These are phyloP conservation scores for Conomelus anceps DNA, from an alignment of 2,888 invertebrate genomes.

Conservation along the genomic window DNA sequence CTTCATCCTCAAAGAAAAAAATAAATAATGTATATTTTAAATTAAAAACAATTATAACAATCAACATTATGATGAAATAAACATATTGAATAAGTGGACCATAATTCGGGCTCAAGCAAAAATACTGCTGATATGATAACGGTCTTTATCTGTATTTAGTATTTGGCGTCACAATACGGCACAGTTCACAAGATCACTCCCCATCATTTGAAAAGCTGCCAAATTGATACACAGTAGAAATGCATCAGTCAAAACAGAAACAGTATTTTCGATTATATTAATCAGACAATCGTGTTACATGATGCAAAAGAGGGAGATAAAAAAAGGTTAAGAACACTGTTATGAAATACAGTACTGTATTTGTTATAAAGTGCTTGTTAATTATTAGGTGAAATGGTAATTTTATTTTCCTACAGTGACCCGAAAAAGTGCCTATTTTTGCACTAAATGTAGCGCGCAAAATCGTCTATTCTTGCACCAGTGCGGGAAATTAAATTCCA, in stretches of 20 bases:
- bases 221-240: background rate
- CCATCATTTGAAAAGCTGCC: background rate
- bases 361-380: too few species aligned
- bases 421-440: too few species aligned
- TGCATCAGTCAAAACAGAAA: background rate
- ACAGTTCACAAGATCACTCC: background rate
- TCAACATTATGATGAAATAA: too few species aligned
- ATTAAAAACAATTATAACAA: too few species aligned
- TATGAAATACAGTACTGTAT: background rate
- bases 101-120: background rate
- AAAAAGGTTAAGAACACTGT: background rate
- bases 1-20: too few species aligned
- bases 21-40: too few species aligned
- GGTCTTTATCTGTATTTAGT: background rate
- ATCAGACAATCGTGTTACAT: background rate
- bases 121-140: background rate
- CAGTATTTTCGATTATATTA: background rate
- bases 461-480: too few species aligned
- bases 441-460: too few species aligned
- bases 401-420: too few species aligned
- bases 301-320: background rate
- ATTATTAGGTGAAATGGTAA: too few species aligned
- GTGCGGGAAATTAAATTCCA: too few species aligned
- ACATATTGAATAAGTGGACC: background rate
- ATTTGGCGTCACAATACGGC: background rate